A percentile compares a stretch with the other conserved stretches of the same genome.
Evolutionary conservation across 2,888 invertebrate species (phyloP).

Genomic region (Cheilosia urbana): DNA sequence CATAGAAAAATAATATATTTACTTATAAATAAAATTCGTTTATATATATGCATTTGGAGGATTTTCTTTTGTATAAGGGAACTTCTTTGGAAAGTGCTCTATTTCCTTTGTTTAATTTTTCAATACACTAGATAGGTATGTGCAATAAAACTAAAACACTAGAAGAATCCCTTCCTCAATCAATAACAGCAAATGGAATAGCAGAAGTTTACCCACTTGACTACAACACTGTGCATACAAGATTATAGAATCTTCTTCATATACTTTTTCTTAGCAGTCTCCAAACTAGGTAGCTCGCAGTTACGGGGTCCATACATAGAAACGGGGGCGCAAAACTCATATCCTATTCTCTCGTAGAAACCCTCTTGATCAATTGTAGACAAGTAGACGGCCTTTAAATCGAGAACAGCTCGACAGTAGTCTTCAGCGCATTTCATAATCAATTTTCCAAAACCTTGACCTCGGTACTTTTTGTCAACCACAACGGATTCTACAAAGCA

Average conservation of each 20-base stretch:
- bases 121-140: slow-evolving; percentile 78
- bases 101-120: slow-evolving; percentile 25
- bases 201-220: slow-evolving; percentile 56
- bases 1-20: slow-evolving; percentile 54
- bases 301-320: slow-evolving; percentile 87
- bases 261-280: slow-evolving; percentile 83
- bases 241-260: slow-evolving; percentile 83
- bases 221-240: slow-evolving; percentile 75
- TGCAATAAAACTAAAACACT: slow-evolving; percentile 80
- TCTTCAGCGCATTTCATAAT: slow-evolving; percentile 90
- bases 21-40: slow-evolving; percentile 50
- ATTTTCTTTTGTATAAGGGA: slow-evolving; percentile 32
- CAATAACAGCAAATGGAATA: slow-evolving; percentile 72
- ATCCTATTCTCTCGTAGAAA: slow-evolving; percentile 91
- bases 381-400: slow-evolving; percentile 87
- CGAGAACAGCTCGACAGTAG: slow-evolving; percentile 87
- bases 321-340: slow-evolving; percentile 88
- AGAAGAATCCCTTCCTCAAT: slow-evolving; percentile 62
- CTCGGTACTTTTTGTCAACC: slow-evolving; percentile 88
- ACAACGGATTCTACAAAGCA: slow-evolving; percentile 94
- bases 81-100: slow-evolving; percentile 48
- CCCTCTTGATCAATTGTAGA: slow-evolving; percentile 90
- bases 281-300: slow-evolving; percentile 82
- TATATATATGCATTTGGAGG: slow-evolving; percentile 18
- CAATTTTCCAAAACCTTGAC: slow-evolving; percentile 90